These are phyloP conservation scores for Varroa destructor DNA, from an alignment of 1,140 invertebrate species.

Conservation along the genomic window DNA sequence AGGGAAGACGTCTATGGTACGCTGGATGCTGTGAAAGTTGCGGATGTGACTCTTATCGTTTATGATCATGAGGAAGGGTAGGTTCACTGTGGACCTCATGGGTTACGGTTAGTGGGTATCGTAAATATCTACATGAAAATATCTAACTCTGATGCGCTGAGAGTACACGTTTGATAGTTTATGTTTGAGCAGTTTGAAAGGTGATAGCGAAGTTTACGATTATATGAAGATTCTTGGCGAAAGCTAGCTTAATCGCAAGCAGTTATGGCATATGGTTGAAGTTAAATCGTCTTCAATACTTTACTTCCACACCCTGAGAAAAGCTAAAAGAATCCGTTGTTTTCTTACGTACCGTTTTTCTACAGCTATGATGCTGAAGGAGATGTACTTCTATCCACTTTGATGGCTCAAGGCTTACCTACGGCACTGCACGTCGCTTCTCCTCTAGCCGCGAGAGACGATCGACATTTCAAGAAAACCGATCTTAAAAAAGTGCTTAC, in stretches of 20 bases:
- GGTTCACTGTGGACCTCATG: slow-evolving; percentile 31
- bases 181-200: too few species aligned
- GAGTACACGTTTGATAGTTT: too few species aligned
- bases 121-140: too few species aligned
- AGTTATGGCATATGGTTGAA: too few species aligned
- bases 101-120: not conserved
- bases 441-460: not conserved
- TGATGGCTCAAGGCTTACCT: slow-evolving; percentile 68
- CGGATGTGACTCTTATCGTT: slow-evolving; percentile 63
- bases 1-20: slow-evolving; percentile 55
- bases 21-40: slow-evolving; percentile 64
- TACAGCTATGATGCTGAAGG: slow-evolving; percentile 58
- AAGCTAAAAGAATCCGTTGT: too few species aligned
- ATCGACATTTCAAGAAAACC: slow-evolving; percentile 47
- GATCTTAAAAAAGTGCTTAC: slow-evolving; percentile 59
- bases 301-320: too few species aligned
- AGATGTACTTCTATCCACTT: slow-evolving; percentile 54
- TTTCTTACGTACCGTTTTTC: not conserved
- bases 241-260: too few species aligned
- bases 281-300: too few species aligned
- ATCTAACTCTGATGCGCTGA: too few species aligned
- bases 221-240: too few species aligned
- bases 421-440: slow-evolving; percentile 56
- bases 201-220: too few species aligned
- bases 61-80: slow-evolving; percentile 43